phyloP scores from a whole-genome alignment of 2,888 invertebrate species.

The Noctua comes region DNA sequence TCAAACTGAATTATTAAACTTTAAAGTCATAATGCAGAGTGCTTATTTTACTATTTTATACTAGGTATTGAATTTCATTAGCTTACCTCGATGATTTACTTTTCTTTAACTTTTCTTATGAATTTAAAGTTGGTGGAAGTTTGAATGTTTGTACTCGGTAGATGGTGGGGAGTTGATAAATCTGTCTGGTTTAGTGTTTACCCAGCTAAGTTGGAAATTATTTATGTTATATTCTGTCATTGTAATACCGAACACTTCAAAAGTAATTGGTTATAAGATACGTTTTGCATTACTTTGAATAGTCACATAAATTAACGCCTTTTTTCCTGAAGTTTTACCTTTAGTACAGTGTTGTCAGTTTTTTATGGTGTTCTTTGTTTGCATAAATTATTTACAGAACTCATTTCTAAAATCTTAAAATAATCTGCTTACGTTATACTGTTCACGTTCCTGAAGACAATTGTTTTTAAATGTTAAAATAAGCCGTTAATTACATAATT shows the following conservation, averaged over 20 bases:
- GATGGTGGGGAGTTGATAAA: background rate
- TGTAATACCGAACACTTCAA: background rate
- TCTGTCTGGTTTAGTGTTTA: background rate
- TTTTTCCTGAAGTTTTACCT: background rate
- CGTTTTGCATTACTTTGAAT: background rate
- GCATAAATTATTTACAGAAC: background rate
- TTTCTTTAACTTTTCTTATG: slow-evolving; percentile 32
- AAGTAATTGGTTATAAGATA: background rate
- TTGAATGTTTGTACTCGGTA: slow-evolving; percentile 11
- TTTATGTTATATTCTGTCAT: background rate
- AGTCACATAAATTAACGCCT: background rate
- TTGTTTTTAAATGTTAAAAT: slow-evolving; percentile 10
- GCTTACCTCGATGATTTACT: slow-evolving; percentile 28
- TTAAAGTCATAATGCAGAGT: slow-evolving; percentile 34
- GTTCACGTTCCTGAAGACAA: background rate
- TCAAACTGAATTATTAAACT: slow-evolving; percentile 65
- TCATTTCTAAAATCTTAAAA: background rate
- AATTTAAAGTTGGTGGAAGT: slow-evolving; percentile 32
- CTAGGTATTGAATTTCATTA: slow-evolving; percentile 55
- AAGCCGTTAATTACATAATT: slow-evolving; percentile 29
- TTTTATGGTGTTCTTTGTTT: background rate
- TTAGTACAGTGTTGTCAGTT: background rate
- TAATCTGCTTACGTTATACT: background rate
- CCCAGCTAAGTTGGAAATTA: background rate
- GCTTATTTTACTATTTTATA: slow-evolving; percentile 49